phyloP scores from a whole-genome alignment of 2,797 vertebrate genomes.

The Pangasius larnaudii region DNA sequence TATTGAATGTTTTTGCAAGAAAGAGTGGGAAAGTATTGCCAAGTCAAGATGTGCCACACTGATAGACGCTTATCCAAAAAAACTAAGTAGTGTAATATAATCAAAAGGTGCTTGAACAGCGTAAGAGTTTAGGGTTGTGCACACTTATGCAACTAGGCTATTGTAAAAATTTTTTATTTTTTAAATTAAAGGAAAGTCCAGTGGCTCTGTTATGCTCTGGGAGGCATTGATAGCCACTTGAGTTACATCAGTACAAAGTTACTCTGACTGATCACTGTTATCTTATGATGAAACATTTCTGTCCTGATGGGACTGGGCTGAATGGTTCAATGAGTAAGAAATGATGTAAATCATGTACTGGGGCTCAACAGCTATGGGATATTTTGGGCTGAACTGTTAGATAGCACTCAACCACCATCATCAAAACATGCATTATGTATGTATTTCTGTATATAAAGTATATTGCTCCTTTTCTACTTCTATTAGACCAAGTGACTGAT shows the following conservation, averaged over 20 bases:
- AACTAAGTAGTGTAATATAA: too few relatives aligned
- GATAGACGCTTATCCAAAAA: too few relatives aligned
- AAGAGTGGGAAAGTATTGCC: too few relatives aligned
- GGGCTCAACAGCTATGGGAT: not conserved
- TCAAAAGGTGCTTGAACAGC: too few relatives aligned
- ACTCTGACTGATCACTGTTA: not conserved
- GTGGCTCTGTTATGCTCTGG: not conserved
- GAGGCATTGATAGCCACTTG: not conserved
- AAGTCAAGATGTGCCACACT: too few relatives aligned
- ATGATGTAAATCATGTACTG: not conserved
- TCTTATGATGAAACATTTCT: not conserved
- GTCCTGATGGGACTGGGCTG: not conserved
- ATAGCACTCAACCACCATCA: not conserved
- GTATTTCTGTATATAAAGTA: not conserved
- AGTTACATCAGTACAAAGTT: not conserved
- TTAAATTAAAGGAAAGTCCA: not conserved
- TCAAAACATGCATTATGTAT: not conserved
- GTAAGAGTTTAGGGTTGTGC: too few relatives aligned
- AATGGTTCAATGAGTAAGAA: not conserved
- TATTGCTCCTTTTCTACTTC: not conserved
- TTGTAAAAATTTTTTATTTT: too few relatives aligned
- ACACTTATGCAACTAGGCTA: too few relatives aligned
- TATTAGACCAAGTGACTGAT: slow-evolving; percentile 87
- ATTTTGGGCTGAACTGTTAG: not conserved
- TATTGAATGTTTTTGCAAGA: too few relatives aligned